These are phyloP conservation scores for Seira musarum DNA, from an alignment of 2,888 invertebrate species.

Conservation along the genomic window DNA sequence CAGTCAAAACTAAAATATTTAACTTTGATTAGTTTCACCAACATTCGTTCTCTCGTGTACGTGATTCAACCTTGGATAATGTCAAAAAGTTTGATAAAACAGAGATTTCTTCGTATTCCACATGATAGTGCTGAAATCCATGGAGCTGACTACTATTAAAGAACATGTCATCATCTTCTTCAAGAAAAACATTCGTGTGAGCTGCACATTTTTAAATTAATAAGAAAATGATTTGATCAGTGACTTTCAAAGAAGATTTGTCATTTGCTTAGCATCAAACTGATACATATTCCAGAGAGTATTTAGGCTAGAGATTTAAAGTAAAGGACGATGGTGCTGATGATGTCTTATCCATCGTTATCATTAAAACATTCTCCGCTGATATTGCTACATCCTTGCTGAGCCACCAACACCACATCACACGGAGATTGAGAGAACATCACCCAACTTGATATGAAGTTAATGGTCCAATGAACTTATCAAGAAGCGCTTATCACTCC, in stretches of 20 bases:
- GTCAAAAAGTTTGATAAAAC: constrained; percentile 59
- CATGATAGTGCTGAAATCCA: background rate
- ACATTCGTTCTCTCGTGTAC: too few species aligned
- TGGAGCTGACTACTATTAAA: background rate
- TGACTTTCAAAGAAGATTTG: background rate
- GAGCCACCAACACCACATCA: too few species aligned
- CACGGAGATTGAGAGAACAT: background rate
- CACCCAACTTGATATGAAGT: background rate
- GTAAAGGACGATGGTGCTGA: background rate
- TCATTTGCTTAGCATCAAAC: too few species aligned
- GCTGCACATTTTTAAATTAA: background rate
- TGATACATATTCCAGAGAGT: too few species aligned
- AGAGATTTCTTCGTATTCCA: constrained; percentile 32
- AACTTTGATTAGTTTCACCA: too few species aligned
- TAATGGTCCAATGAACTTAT: constrained; percentile 61
- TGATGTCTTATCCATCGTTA: constrained; percentile 7
- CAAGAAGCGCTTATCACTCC: constrained; percentile 38
- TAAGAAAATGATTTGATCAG: background rate
- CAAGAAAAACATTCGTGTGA: background rate
- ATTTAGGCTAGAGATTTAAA: too few species aligned
- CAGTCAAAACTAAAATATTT: too few species aligned
- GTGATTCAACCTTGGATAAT: constrained; percentile 60
- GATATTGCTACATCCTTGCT: too few species aligned
- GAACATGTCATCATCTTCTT: background rate
- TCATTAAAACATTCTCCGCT: constrained; percentile 1